Percentiles rank a stretch among this genome's conserved stretches.
Conservation (phyloP, 1,140 invertebrate species). For the Batillaria attramentaria region DNA sequence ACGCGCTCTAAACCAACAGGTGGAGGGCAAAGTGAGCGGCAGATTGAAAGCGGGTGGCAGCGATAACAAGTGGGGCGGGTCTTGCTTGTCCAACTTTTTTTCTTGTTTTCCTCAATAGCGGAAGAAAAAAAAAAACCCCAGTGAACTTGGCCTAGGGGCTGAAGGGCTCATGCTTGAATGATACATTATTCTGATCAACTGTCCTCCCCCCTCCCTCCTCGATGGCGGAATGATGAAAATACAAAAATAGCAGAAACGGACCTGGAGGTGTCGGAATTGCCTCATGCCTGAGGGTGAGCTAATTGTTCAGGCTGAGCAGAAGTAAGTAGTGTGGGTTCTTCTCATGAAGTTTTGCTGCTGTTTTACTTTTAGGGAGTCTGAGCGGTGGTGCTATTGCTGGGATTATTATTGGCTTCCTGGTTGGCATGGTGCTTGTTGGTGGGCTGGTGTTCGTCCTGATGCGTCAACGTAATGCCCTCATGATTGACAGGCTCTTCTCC, state of each 20-base stretch:
- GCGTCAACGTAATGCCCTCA: neutral
- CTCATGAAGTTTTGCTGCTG: neutral
- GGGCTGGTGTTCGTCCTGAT: slow-evolving; percentile 20
- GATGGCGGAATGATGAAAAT: neutral
- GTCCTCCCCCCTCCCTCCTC: too few relatives aligned
- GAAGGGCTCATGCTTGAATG: too few relatives aligned
- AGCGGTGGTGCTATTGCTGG: slow-evolving; percentile 43
- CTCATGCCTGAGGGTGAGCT: neutral
- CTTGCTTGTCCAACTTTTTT: too few relatives aligned
- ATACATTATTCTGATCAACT: too few relatives aligned
- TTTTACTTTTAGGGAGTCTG: slow-evolving; percentile 25
- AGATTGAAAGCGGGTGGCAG: too few relatives aligned
- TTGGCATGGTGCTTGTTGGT: slow-evolving; percentile 35
- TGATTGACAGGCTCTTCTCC: neutral
- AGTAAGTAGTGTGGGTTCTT: neutral
- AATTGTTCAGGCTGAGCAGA: neutral
- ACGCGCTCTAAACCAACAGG: too few relatives aligned
- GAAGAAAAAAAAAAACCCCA: too few relatives aligned
- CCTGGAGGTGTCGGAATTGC: neutral
- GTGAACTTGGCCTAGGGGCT: too few relatives aligned
- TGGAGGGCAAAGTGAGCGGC: too few relatives aligned
- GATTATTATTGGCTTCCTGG: slow-evolving; percentile 43
- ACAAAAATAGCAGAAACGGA: neutral
- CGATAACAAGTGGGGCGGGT: too few relatives aligned
- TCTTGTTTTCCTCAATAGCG: too few relatives aligned